Evolutionary conservation across 2,888 invertebrate species (phyloP), one percentile per base, ranked within the genome.

Genomic region (Pristionchus fissidentatus): DNA sequence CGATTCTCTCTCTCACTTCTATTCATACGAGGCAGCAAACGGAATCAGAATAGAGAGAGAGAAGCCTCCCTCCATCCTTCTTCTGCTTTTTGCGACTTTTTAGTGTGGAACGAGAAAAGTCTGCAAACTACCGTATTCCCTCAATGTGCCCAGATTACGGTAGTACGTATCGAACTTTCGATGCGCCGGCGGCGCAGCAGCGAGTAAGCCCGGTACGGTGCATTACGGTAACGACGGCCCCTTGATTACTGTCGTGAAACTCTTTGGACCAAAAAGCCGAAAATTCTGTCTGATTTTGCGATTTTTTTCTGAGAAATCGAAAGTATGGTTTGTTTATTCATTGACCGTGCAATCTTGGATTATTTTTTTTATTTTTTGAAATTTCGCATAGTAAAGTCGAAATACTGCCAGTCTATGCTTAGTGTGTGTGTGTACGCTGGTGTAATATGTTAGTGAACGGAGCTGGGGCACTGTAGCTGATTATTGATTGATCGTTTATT

Each of bases 21-120:
- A 70, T 70, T 70, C 70, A 70, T 70, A 70, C 70, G 26, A 70
- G 70, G n/a, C 22, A 70, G 70, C 5, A 41, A 41, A 70, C 13
- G 70, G 70, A 70, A 70, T 70, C 70, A 70, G 70, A 70, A 70
- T 70, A 70, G 70, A 70, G 32, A 70, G 70, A 66, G 70, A 32
- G 70, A 70, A 35, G 70, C 70, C 41, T 41, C 70, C 70, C 62
- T 35, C 43, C 26, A n/a, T 0, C 13, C 41, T 26, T 43, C 60
- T 70, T 38, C 41, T 38, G 3, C 70, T 5, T 32, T 66, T 22
- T 32, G 43, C 38, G 70, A 10, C 62, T 38, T 38, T 66, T 2
- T 70, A 70, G 70, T 70, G 35, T n/a, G n/a, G n/a, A n/a, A 38
- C 66, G 38, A 35, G 22, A 35, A 35, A n/a, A n/a, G n/a, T n/a